These are phyloP conservation scores for Bacillus rossius DNA, from an alignment of 1,140 invertebrate species.

Conservation along the genomic window DNA sequence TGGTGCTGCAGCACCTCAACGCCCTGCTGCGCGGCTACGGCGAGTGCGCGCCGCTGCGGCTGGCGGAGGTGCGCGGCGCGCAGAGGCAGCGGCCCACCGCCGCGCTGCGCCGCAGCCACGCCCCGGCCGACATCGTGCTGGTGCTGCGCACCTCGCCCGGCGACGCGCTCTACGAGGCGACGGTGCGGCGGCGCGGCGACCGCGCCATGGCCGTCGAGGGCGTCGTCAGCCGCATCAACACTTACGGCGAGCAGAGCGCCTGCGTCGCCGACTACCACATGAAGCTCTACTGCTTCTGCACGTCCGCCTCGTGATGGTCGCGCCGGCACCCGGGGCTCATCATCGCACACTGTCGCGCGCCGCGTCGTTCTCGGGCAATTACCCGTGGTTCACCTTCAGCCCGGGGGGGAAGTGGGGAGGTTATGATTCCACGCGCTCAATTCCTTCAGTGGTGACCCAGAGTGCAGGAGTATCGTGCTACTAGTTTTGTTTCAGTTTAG, in stretches of 20 bases:
- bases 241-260: slow-evolving; percentile 72
- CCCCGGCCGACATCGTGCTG: slow-evolving; percentile 55
- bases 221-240: slow-evolving; percentile 69
- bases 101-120: slow-evolving; percentile 3
- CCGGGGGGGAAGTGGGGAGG: too few species aligned
- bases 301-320: too few species aligned
- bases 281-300: slow-evolving; percentile 73
- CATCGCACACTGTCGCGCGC: too few species aligned
- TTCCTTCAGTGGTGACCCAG: too few species aligned
- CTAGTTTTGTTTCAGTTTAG: too few species aligned
- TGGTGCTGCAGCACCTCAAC: slow-evolving; percentile 59
- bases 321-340: too few species aligned
- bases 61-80: slow-evolving; percentile 50
- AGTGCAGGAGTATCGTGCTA: too few species aligned
- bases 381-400: too few species aligned
- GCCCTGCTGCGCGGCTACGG: slow-evolving; percentile 41
- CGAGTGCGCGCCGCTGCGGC: slow-evolving; percentile 49
- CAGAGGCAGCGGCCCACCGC: slow-evolving; percentile 37
- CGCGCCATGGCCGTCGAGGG: slow-evolving; percentile 45
- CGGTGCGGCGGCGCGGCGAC: slow-evolving; percentile 43
- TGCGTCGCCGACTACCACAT: slow-evolving; percentile 69
- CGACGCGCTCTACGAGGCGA: slow-evolving; percentile 68
- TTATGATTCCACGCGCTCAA: too few species aligned
- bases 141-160: slow-evolving; percentile 61
- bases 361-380: too few species aligned